Evolutionary conservation across 2,113 vertebrate species (phyloP).

Genomic region (Aythya baeri): DNA sequence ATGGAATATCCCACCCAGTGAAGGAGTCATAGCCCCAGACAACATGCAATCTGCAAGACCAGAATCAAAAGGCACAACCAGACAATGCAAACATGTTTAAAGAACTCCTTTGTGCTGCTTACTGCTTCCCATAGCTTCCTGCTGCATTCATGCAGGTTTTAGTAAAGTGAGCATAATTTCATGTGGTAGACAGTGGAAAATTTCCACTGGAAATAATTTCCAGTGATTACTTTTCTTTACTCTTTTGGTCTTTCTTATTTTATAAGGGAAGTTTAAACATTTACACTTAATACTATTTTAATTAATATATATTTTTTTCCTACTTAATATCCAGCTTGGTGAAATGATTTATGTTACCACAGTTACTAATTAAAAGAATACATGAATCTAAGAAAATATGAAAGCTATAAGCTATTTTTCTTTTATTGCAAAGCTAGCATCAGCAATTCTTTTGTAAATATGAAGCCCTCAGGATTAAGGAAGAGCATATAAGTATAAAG

Average conservation of each 20-base stretch:
- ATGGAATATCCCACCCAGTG: neutral
- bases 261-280: neutral
- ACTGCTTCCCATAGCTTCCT: neutral
- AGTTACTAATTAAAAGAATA: neutral
- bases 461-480: neutral
- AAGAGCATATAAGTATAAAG: neutral
- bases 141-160: neutral
- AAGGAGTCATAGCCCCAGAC: neutral
- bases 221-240: neutral
- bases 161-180: neutral
- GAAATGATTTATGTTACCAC: neutral
- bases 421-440: neutral
- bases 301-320: neutral
- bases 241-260: neutral
- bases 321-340: neutral
- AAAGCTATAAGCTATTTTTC: neutral
- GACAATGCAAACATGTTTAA: neutral
- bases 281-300: neutral
- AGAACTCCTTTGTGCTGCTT: neutral
- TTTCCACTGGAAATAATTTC: conserved; percentile 24
- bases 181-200: neutral
- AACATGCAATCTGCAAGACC: neutral
- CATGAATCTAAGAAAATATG: neutral
- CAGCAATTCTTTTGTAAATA: neutral
- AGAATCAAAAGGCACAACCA: neutral